Percentiles rank a stretch among this genome's conserved stretches.
Evolutionary conservation across 1,140 invertebrate species (phyloP).

Genomic region (Cheumatopsyche charites): DNA sequence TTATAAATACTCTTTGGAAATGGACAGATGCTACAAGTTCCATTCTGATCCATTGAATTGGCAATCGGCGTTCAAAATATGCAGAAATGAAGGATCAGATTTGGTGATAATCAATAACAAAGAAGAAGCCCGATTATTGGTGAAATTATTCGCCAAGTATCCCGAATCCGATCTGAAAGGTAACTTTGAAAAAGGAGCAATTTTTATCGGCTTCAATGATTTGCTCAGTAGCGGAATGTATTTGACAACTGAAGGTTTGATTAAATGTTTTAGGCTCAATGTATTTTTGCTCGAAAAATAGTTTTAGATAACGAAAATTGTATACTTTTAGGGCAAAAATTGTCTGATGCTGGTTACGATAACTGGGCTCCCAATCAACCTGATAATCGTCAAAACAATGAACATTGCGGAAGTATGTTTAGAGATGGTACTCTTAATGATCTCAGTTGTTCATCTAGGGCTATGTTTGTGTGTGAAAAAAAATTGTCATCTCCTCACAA

Average conservation of each 20-base stretch:
- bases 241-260: constrained; percentile 6
- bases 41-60: constrained; percentile 47
- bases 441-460: constrained; percentile 48
- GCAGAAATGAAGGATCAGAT: constrained; percentile 49
- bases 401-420: constrained; percentile 52
- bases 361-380: constrained; percentile 50
- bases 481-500: background rate
- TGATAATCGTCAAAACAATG: constrained; percentile 26
- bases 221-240: constrained; percentile 14
- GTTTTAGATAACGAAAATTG: too few relatives aligned
- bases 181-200: constrained; percentile 6
- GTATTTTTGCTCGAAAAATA: too few relatives aligned
- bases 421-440: constrained; percentile 51
- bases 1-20: background rate
- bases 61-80: constrained; percentile 49
- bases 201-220: background rate
- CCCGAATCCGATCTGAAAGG: background rate
- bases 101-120: constrained; percentile 49
- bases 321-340: constrained; percentile 33
- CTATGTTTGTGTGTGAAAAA: constrained; percentile 53
- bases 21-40: constrained; percentile 50
- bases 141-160: background rate
- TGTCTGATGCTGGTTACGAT: constrained; percentile 50
- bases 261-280: too few relatives aligned
- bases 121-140: constrained; percentile 30